Base-by-base conservation (phyloP, 2,888 invertebrate genomes). In the Molanna angustata region DNA sequence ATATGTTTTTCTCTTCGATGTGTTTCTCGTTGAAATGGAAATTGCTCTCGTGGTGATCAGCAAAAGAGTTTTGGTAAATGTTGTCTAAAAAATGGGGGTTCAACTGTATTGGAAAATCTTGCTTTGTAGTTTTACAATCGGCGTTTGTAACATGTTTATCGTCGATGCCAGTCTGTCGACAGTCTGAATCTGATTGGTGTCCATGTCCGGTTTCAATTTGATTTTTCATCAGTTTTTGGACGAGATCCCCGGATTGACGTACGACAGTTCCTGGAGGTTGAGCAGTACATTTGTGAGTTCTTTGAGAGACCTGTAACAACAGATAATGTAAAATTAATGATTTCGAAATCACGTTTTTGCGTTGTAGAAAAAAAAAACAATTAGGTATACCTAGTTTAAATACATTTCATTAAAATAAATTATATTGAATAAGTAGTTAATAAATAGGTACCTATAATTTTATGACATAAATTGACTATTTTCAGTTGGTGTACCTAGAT, bases 231-330 rank as follows among this genome's bases (percentile, higher is more conserved):
- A 79, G 65, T 64, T 78, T 77, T 64, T 78, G 75, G 13, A 79
- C 68, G 3, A 79, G 68, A 57, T 76, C 74, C 14, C 73, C 72
- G 33, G 69, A 66, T 65, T 74, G 75, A 19, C 80, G 67, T 1
- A 79, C 67, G 1, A 80, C 80, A 13, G 74, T 75, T 13, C 80
- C 83, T 22, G 82, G 79, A 48, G 82, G 80, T 64, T 83, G 83
- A 2, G 74, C 74, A 54, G 80, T 76, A 64, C 90, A 91, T 70
- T 90, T 90, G 64, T 91, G 90, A 2, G 89, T 90, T 64, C 88
- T 78, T 67, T 89, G 88, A 46, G 90, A 90, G 7, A 90, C 89
- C 84, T 85, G 62, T 58, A 67, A 57, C n/a, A 50, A 45, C 7
- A 6, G 18, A 16, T 17, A 37, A 37, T 17, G 7, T 13, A n/a